Base-by-base conservation (phyloP, 2,797 vertebrate species). In the Sebastes oblongus region DNA sequence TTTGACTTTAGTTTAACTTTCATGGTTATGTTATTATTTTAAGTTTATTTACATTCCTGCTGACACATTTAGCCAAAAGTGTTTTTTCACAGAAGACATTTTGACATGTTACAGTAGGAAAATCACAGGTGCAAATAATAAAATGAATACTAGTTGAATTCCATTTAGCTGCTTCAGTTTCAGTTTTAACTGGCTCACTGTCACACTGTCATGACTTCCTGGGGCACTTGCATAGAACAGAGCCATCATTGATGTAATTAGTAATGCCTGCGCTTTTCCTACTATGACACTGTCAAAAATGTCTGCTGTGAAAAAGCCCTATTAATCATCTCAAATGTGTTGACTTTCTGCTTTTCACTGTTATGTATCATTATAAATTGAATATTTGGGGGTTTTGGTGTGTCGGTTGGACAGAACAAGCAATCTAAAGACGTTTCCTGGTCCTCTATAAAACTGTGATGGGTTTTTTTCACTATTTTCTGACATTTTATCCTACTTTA, bases 1-100 rank as follows among this genome's bases (percentile, higher is more conserved):
- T 59, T 14, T 55, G 32, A 39, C 29, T 30, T 52, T 69, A 22
- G n/a, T 55, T 69, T 22, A 22, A 62, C 20, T 72, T 65, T 52
- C 8, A 56, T 58, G 75, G 11, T 52, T 50, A 11, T 32, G 52
- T 56, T 24, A 8, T 14, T 18, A 20, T 50, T 50, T 46, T 18
- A 34, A 36, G 3, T 69, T 16, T 68, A 12, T 34, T 39, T 42
- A 42, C 27, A 72, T n/a, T 29, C 4, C 3, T 4, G 27, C 36
- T 50, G 6, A 34, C 20, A 32, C 29, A 32, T 50, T 22, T 11
- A 13, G 2, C 16, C 12, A 29, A 14, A 46, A 46, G 42, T 18
- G 42, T 18, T 46, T 46, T 46, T 46, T 46, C 42, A 46, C 16
- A 18, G 16, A 46, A 18, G 42, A 46, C 1, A 46, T 18, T 46